These are phyloP conservation scores for Copsychus sechellarum DNA, from an alignment of 2,113 vertebrate genomes.

Conservation along the genomic window DNA sequence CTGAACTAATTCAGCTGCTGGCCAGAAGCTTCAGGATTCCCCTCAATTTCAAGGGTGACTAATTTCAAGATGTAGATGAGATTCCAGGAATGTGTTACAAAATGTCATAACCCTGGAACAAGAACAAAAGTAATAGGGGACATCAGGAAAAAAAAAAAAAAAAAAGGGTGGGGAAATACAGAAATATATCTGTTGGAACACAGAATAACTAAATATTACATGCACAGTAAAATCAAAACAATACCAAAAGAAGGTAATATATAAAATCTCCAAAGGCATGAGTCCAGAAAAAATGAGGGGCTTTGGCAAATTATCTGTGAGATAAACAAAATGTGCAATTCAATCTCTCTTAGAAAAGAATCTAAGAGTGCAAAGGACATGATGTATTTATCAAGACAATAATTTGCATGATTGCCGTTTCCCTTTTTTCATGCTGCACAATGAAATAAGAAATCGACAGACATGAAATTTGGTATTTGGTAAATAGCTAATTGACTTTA, in stretches of 20 bases:
- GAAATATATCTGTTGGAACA: neutral
- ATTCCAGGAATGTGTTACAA: neutral
- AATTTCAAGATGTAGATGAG: neutral
- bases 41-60: neutral
- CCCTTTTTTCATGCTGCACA: neutral
- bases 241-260: neutral
- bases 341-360: neutral
- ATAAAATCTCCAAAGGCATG: neutral
- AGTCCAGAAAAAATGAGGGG: neutral
- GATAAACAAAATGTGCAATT: neutral
- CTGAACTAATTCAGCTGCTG: neutral
- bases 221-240: neutral
- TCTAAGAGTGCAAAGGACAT: neutral
- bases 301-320: neutral
- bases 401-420: neutral
- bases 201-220: neutral
- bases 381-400: neutral
- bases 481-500: conserved; percentile 61
- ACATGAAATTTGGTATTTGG: conserved; percentile 21
- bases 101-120: neutral
- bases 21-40: neutral
- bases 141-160: neutral
- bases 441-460: neutral
- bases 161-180: neutral
- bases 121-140: neutral